Base-by-base conservation (phyloP, 2,113 vertebrate species). In the Lampris incognitus region DNA sequence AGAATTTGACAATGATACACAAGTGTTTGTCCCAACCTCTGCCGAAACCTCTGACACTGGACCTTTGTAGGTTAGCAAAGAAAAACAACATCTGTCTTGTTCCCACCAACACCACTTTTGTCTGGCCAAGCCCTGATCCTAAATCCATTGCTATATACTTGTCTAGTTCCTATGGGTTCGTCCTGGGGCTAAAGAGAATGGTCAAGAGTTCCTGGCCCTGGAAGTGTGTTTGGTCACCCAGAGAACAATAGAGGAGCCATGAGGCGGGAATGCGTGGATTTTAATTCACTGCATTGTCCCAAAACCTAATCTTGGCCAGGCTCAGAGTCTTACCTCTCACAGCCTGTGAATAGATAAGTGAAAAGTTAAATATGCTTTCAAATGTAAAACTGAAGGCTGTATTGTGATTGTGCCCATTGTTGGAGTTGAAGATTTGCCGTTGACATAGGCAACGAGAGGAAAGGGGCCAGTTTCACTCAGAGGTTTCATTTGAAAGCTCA, bases 281-380 rank as follows among this genome's bases (percentile, higher is more conserved):
- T 93, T 88, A 94, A 93, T 94, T 94, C 93, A 86, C 87, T 77
- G 82, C 90, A 91, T 95, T 93, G 94, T 94, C 88, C 86, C 88
- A 87, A 73, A 91, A 95, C 92, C 94, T 96, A 95, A 96, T 94
- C 93, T 95, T 87, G 81, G 87, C 90, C 77, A 76, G 92, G 85
- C 86, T 95, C 94, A 89, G 86, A 87, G 88, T 78, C 87, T 93
- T 90, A 87, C 79, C 72, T 81, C 91, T 91, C 81, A 65, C 85
- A 76, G 83, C 70, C 85, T 72, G 85, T 89, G 89, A 94, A 93
- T 88, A 87, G 83, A 75, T 79, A 92, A 93, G 79, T 85, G 89
- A 93, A 94, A 93, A 95, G 87, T 94, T 93, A 94, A 94, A 95
- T 91, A 91, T 88, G 87, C 94, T 95, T 96, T 93, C 90, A 93